These are phyloP conservation scores for Sisyra nigra DNA, from an alignment of 2,888 invertebrate species.

Conservation along the genomic window DNA sequence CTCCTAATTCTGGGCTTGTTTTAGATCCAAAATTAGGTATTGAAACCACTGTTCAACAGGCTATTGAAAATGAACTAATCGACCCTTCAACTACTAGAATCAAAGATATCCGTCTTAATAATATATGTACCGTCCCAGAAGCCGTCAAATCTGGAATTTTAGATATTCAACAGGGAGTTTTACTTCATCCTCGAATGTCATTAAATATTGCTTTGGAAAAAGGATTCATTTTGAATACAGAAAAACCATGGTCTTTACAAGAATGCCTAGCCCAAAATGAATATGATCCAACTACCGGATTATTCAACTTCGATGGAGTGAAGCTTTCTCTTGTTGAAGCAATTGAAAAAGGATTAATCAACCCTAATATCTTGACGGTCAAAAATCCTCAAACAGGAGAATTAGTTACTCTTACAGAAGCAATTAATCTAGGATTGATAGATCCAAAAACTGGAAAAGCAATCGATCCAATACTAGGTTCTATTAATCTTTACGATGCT, in stretches of 20 bases:
- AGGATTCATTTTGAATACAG: slow-evolving; percentile 63
- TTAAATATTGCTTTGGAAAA: slow-evolving; percentile 67
- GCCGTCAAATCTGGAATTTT: slow-evolving; percentile 54
- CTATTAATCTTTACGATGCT: slow-evolving; percentile 68
- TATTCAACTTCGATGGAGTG: slow-evolving; percentile 50
- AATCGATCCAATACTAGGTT: slow-evolving; percentile 57
- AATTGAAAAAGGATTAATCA: slow-evolving; percentile 56
- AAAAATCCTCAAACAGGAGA: slow-evolving; percentile 67
- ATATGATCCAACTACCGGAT: slow-evolving; percentile 59
- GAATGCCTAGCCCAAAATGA: slow-evolving; percentile 68
- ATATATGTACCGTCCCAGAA: slow-evolving; percentile 47
- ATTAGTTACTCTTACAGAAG: slow-evolving; percentile 63
- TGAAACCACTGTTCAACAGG: slow-evolving; percentile 56
- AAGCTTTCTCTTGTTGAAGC: slow-evolving; percentile 58
- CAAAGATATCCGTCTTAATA: slow-evolving; percentile 52
- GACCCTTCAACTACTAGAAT: slow-evolving; percentile 56
- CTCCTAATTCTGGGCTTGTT: slow-evolving; percentile 53
- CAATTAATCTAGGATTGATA: slow-evolving; percentile 58
- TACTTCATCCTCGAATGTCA: slow-evolving; percentile 52
- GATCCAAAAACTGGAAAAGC: slow-evolving; percentile 68
- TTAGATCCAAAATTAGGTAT: slow-evolving; percentile 62
- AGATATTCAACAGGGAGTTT: slow-evolving; percentile 50
- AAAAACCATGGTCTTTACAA: slow-evolving; percentile 66
- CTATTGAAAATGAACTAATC: slow-evolving; percentile 52
- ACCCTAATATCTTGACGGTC: slow-evolving; percentile 58